Evolutionary conservation across 2,113 vertebrate species (phyloP).

Genomic region (Balaenoptera acutorostrata): DNA sequence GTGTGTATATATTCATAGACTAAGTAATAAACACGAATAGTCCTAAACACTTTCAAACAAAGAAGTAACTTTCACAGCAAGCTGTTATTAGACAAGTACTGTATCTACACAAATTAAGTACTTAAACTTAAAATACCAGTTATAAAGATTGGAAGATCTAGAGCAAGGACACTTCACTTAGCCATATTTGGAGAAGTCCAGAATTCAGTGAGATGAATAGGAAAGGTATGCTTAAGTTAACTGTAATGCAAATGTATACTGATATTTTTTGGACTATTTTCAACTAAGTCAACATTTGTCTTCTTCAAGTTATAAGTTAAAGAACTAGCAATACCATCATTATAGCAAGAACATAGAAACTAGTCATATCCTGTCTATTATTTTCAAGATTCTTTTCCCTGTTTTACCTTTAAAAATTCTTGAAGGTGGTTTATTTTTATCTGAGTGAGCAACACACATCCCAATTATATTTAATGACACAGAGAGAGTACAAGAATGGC

Average conservation of each 20-base stretch:
- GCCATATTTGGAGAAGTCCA: background rate
- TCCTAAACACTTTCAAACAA: background rate
- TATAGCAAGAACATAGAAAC: background rate
- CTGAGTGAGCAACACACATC: background rate
- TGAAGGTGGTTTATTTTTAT: constrained; percentile 15
- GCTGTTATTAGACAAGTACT: background rate
- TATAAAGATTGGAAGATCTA: background rate
- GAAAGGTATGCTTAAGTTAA: background rate
- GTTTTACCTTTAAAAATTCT: background rate
- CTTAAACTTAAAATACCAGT: background rate
- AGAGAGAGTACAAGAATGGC: background rate
- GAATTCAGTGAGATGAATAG: background rate
- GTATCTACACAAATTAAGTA: background rate
- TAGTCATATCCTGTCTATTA: background rate
- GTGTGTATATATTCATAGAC: background rate
- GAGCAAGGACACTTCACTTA: background rate
- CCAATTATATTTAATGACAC: constrained; percentile 3
- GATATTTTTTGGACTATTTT: background rate
- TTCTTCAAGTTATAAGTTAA: background rate
- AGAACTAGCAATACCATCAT: background rate
- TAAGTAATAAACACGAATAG: background rate
- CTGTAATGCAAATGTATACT: background rate
- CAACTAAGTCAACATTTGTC: background rate
- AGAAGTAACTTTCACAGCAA: background rate
- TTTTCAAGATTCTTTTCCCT: background rate